A percentile compares a stretch with the other conserved stretches of the same genome.
phyloP scores from a whole-genome alignment of 2,888 invertebrate genomes.

The Pollenia griseotomentosa region DNA sequence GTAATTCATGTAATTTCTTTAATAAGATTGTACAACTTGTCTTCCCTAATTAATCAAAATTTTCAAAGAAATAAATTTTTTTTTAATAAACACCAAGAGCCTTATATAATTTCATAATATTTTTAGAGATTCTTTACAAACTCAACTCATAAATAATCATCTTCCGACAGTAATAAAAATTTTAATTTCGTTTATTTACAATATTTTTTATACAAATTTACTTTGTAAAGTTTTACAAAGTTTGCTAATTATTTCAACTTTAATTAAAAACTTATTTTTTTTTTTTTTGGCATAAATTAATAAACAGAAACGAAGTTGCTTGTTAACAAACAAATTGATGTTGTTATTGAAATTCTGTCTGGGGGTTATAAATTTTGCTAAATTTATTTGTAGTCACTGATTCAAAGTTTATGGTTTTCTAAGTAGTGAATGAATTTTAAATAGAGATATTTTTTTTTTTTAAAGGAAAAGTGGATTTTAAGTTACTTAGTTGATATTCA shows the following conservation, averaged over 20 bases:
- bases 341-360: not conserved
- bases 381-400: not conserved
- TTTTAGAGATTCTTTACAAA: no score
- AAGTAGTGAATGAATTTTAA: constrained; percentile 27
- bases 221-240: not conserved
- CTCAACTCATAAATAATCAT: not conserved
- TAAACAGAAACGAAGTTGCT: not conserved
- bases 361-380: not conserved
- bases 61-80: no score
- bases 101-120: no score
- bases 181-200: constrained; percentile 11
- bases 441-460: constrained; percentile 3
- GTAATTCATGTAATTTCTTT: no score
- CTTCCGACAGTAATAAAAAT: not conserved
- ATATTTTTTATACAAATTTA: not conserved
- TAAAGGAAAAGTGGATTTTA: not conserved
- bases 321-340: not conserved
- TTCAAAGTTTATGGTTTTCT: not conserved
- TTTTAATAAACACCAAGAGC: no score
- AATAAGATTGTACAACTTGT: no score
- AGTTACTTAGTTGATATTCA: constrained; percentile 36
- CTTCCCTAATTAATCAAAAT: no score
- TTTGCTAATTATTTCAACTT: constrained; percentile 39
- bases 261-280: constrained; percentile 10
- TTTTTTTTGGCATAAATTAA: constrained; percentile 22